Conservation (phyloP, 2,888 invertebrate species). For the Choreutis nemorana region DNA sequence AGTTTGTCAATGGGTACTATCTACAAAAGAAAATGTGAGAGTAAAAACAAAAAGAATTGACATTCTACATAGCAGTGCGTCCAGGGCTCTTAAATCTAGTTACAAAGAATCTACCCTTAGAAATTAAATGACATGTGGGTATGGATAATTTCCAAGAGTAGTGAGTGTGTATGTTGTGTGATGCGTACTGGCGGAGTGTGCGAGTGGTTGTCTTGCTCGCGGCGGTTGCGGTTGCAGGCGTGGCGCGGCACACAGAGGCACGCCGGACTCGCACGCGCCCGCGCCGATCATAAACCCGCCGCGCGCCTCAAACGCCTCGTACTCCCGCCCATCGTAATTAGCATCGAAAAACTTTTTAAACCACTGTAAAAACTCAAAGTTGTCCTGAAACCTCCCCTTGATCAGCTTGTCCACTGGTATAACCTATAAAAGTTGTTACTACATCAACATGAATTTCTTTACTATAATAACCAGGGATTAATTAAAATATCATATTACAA, state of each 20-base stretch:
- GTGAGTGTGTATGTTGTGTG: constrained; percentile 25
- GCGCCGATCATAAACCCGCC: constrained; percentile 83
- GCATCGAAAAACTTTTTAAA: constrained; percentile 99
- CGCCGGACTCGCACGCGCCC: constrained; percentile 63
- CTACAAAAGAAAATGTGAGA: constrained; percentile 68
- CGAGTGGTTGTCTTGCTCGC: constrained; percentile 21
- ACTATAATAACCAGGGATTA: no score
- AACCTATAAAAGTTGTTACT: constrained; percentile 89
- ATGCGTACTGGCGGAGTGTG: constrained; percentile 24
- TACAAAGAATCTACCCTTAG: no score
- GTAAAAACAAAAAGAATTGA: constrained; percentile 35
- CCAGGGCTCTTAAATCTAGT: no score
- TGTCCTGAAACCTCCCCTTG: constrained; percentile 99
- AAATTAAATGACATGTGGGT: constrained; percentile 5
- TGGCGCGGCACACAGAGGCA: constrained; percentile 46
- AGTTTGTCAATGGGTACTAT: constrained; percentile 93
- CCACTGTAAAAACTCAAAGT: constrained; percentile 99
- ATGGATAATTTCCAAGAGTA: constrained; percentile 30
- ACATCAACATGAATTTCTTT: no score
- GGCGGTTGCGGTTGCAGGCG: constrained; percentile 24
- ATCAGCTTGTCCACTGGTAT: constrained; percentile 99
- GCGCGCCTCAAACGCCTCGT: constrained; percentile 90
- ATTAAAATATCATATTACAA: no score
- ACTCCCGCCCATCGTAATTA: constrained; percentile 97
- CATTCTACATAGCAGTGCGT: constrained; percentile 25